Base-by-base conservation (phyloP, 2,888 invertebrate species). In the Mythimna impura region DNA sequence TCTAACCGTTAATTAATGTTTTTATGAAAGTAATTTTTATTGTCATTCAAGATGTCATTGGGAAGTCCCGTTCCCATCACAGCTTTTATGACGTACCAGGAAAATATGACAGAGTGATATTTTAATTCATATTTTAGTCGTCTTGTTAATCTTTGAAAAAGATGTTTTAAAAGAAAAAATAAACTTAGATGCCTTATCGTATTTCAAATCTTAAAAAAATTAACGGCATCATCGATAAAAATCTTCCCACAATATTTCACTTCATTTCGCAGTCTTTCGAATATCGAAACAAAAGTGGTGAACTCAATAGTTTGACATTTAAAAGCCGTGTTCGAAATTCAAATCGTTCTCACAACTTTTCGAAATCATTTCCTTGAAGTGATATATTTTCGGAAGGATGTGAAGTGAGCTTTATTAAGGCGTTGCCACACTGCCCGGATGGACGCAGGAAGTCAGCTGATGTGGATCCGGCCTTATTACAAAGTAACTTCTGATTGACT, bases 391-490 rank as follows among this genome's bases (percentile, higher is more conserved):
- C 83, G 71, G 70, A 77, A 76, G 82, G 78, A 85, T 78, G 62
- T 86, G 34, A 60, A 81, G 58, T 25, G 58, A 72, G 69, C 73
- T 74, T 71, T 78, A 85, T 68, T 74, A 67, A 75, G 81, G 55
- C 66, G 60, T 84, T 86, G 73, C 74, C 34, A 82, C 82, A 86
- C 73, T 74, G 69, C 57, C 73, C 73, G 83, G 76, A 73, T 72
- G 74, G 60, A 43, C 64, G 43, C 74, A 50, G 70, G 70, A 81
- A 65, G 75, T 71, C 58, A 61, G 58, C 54, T 64, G 74, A 52
- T 82, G 73, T 78, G 20, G 54, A 75, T 85, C 86, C 85, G 85
- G 84, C 64, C 78, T 79, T 84, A 66, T 82, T 77, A 20, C 58
- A 68, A 76, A 62, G 62, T 68, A 64, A 73, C 64, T 73, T 78